Conservation (phyloP, 2,113 vertebrate species). For the Nasalis larvatus region DNA sequence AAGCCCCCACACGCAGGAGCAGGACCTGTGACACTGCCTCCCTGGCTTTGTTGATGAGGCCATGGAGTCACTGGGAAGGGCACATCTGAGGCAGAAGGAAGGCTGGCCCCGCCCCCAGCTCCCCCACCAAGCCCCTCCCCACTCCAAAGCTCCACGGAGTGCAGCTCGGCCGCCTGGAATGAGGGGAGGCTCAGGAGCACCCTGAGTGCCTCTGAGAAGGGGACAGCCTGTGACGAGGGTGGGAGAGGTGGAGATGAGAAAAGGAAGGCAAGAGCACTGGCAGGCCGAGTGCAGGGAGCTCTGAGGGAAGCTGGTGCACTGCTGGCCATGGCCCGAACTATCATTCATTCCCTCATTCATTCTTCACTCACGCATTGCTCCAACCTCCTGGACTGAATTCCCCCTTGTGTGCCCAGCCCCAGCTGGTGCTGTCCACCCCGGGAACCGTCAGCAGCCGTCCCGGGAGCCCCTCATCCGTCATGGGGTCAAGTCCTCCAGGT, state of each 20-base stretch:
- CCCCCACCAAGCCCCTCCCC: too few species aligned
- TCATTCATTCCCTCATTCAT: too few species aligned
- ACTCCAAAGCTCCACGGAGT: background rate
- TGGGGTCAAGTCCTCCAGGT: fast-evolving
- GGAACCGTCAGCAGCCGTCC: background rate
- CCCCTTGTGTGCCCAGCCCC: background rate
- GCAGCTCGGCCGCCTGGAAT: fast-evolving
- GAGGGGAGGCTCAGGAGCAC: background rate
- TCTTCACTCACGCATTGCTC: background rate
- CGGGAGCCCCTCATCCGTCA: fast-evolving
- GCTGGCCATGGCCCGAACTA: fast-evolving
- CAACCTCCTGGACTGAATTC: background rate
- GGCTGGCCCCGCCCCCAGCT: too few species aligned
- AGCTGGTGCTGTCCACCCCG: fast-evolving
- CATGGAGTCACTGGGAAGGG: background rate
- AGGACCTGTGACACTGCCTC: fast-evolving
- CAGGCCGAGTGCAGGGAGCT: background rate
- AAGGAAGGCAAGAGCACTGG: fast-evolving
- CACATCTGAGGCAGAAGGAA: fast-evolving
- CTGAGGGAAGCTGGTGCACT: fast-evolving
- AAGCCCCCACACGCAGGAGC: background rate
- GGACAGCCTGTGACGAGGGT: too few species aligned
- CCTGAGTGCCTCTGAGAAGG: background rate
- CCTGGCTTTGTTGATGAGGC: fast-evolving
- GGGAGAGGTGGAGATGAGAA: background rate